Conservation (phyloP, 2,113 vertebrate genomes). For the Philantomba maxwellii region DNA sequence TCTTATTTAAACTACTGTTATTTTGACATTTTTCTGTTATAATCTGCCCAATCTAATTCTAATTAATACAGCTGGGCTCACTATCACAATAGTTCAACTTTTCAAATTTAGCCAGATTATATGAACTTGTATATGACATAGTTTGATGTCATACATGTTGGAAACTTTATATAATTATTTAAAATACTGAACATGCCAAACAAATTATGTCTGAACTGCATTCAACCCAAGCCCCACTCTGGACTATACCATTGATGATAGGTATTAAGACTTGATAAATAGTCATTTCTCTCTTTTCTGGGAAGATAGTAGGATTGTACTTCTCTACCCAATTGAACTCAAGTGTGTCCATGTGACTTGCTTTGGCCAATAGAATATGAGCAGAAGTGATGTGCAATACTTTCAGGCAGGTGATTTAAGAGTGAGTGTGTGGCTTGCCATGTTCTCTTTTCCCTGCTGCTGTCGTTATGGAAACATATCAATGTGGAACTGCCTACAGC, state of each 20-base stretch:
- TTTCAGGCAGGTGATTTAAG: background rate
- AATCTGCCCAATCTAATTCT: background rate
- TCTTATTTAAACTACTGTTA: background rate
- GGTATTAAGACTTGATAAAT: background rate
- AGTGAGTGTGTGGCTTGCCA: background rate
- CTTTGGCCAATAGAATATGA: background rate
- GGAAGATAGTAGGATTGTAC: background rate
- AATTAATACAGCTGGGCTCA: background rate
- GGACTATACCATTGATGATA: background rate
- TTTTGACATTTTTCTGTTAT: background rate
- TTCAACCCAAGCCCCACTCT: background rate
- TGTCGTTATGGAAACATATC: background rate
- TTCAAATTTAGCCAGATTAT: background rate
- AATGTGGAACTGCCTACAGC: background rate
- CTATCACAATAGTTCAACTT: background rate
- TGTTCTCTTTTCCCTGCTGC: background rate
- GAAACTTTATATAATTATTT: background rate
- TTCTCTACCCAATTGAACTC: background rate
- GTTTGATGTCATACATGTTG: background rate
- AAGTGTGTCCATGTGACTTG: background rate
- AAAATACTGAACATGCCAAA: background rate
- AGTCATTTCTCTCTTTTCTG: background rate
- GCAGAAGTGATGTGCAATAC: background rate
- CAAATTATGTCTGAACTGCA: background rate
- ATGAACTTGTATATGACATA: background rate